Evolutionary conservation across 1,140 invertebrate species (phyloP).

Genomic region (Drosophila repletoides): DNA sequence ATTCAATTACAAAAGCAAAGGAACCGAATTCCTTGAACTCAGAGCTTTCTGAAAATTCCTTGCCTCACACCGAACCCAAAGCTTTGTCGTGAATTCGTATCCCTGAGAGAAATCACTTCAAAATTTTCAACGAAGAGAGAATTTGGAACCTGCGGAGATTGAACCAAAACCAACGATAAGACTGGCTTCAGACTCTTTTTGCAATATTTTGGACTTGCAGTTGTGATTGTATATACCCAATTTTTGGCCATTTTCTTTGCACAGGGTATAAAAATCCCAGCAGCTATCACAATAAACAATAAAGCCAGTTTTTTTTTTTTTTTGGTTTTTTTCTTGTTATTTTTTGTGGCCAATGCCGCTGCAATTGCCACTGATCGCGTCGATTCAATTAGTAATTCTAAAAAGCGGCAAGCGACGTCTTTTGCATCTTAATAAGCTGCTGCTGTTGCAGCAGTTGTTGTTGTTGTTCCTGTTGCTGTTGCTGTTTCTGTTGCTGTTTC

Average conservation of each 20-base stretch:
- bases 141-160: too few species aligned
- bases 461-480: conserved; percentile 14
- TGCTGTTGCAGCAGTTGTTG: conserved; percentile 14
- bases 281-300: conserved; percentile 50
- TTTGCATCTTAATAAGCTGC: conserved; percentile 74
- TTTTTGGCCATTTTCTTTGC: too few species aligned
- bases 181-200: conserved; percentile 9
- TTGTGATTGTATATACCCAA: too few species aligned
- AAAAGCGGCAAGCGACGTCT: conserved; percentile 76
- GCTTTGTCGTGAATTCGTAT: too few species aligned
- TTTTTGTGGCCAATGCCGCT: conserved; percentile 52
- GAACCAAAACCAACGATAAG: too few species aligned
- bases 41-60: too few species aligned
- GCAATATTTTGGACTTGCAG: background rate
- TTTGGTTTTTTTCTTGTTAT: conserved; percentile 35
- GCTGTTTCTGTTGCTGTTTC: conserved; percentile 16
- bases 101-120: too few species aligned
- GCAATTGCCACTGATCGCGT: conserved; percentile 77
- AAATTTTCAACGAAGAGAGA: too few species aligned
- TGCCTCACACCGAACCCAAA: too few species aligned
- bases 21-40: too few species aligned
- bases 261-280: conserved; percentile 8
- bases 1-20: too few species aligned
- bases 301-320: conserved; percentile 32
- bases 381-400: conserved; percentile 82